Evolutionary conservation across 2,113 vertebrate genomes (phyloP).

Genomic region (Halichoeres trimaculatus): DNA sequence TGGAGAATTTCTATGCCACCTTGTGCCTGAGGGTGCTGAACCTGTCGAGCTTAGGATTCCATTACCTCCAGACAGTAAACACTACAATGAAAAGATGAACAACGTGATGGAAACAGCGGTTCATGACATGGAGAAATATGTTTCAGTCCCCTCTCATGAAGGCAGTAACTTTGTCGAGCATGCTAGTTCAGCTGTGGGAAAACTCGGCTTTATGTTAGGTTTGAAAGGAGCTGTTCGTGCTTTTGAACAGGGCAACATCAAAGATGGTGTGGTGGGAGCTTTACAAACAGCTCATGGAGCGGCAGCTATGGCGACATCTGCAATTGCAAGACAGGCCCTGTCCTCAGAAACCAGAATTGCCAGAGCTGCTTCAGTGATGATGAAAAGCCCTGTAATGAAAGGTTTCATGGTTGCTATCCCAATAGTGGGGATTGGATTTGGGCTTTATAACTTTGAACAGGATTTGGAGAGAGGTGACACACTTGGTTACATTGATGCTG

Average conservation of each 20-base stretch:
- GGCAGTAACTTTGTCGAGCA: neutral
- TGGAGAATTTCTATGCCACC: slow-evolving; percentile 32
- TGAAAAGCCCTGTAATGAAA: slow-evolving; percentile 34
- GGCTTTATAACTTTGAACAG: slow-evolving; percentile 38
- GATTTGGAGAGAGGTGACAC: slow-evolving; percentile 25
- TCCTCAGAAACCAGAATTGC: slow-evolving; percentile 18
- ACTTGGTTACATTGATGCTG: slow-evolving; percentile 42
- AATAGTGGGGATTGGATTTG: slow-evolving; percentile 48
- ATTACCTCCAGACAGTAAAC: slow-evolving; percentile 36
- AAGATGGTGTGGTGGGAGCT: neutral
- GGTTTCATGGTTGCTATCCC: neutral
- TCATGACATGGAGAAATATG: slow-evolving; percentile 25
- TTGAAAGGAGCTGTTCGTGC: slow-evolving; percentile 41
- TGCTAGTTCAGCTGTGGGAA: neutral
- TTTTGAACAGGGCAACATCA: slow-evolving; percentile 47
- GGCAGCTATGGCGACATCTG: slow-evolving; percentile 8
- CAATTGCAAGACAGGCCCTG: slow-evolving; percentile 22
- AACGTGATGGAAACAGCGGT: slow-evolving; percentile 8
- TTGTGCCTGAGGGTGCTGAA: neutral
- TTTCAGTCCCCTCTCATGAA: neutral
- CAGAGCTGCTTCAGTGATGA: slow-evolving; percentile 2
- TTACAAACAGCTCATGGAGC: slow-evolving; percentile 51
- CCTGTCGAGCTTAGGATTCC: slow-evolving; percentile 28
- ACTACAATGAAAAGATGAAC: slow-evolving; percentile 19
- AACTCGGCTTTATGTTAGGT: slow-evolving; percentile 55